Base-by-base conservation (phyloP, 2,888 invertebrate genomes). In the Argynnis bischoffii region DNA sequence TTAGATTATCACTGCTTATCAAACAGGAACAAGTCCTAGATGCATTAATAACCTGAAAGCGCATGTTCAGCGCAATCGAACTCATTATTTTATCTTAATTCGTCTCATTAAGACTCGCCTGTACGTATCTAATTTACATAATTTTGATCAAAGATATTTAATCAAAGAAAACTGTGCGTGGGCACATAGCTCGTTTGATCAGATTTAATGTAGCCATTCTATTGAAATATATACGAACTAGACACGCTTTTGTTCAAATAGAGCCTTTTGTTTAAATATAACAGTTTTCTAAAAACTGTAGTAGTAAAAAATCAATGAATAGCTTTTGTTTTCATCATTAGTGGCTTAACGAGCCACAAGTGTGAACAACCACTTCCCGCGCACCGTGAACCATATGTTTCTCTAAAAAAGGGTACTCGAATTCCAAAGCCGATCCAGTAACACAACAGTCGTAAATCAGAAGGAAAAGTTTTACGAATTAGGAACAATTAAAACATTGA, bases 401-500 rank as follows among this genome's bases (percentile, higher is more conserved):
- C 61, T 63, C 59, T 50, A 69, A 83, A 80, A 72, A 69, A 67
- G 55, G 59, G 78, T 59, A 79, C 74, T 66, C 66, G 60, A 69
- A 75, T 81, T 79, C 79, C 75, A 79, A 82, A 80, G 77, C 79
- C 75, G 76, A 87, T 85, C 79, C 78, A 77, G 79, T 85, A 79
- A 80, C 88, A 87, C 86, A 89, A 88, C 86, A 87, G 81, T 79
- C 81, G 85, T 90, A 91, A 92, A 92, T 90, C 87, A 88, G 79
- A 76, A 76, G 81, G 78, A 83, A 89, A 91, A 92, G 86, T 90
- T 92, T 90, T 84, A 88, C 88, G 86, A 90, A 90, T 92, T 91
- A 90, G 86, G 84, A 88, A 91, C 92, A 90, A 92, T 92, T 92
- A 92, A 89, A 92, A 89, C 89, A 86, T 88, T 82, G 86, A 84